phyloP scores from a whole-genome alignment of 2,888 invertebrate species.

The Andrena fulva region DNA sequence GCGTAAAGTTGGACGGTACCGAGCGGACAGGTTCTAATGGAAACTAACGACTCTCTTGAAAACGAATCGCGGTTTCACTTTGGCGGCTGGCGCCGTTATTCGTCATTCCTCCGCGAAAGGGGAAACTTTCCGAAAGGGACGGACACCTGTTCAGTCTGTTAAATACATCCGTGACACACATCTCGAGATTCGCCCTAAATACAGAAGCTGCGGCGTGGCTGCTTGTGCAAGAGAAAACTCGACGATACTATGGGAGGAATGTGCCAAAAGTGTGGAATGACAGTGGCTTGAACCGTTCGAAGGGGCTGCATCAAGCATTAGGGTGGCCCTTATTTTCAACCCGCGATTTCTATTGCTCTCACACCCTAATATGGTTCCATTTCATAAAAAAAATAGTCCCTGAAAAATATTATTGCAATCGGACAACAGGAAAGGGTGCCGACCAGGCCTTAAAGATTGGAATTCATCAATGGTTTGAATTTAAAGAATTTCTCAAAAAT shows the following conservation, averaged over 20 bases:
- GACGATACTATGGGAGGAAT: neutral
- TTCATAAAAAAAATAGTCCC: no score
- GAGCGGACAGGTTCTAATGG: conserved; percentile 31
- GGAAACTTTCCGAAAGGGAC: neutral
- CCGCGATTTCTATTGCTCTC: no score
- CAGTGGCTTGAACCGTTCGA: neutral
- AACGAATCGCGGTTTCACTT: conserved; percentile 19
- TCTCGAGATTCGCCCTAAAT: neutral
- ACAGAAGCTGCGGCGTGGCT: neutral
- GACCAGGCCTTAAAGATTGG: no score
- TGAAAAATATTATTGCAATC: no score
- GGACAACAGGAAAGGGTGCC: no score
- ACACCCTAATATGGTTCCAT: no score
- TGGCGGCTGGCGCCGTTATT: neutral
- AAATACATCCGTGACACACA: neutral
- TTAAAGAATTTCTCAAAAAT: no score
- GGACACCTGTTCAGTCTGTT: neutral
- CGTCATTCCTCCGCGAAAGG: neutral
- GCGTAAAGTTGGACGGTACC: conserved; percentile 24
- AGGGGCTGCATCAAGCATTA: neutral
- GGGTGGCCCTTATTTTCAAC: no score
- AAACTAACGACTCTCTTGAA: conserved; percentile 10
- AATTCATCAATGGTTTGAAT: no score
- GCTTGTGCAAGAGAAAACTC: neutral
- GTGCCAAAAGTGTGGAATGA: neutral